Base-by-base conservation (phyloP, 1,140 invertebrate genomes). In the Ooceraea biroi region DNA sequence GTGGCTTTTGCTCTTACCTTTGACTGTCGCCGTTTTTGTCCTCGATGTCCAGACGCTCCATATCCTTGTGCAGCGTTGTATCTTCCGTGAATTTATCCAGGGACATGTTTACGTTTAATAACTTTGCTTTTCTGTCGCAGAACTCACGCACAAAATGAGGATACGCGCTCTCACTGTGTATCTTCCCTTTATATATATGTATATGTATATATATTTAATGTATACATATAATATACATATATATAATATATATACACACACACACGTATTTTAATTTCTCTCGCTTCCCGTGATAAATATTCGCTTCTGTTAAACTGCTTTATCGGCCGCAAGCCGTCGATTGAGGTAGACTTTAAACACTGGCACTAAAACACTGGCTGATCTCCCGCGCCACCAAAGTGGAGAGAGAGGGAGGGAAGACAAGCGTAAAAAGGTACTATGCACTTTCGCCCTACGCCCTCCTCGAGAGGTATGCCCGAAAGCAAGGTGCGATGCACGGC, bases 31-130 rank as follows among this genome's bases (percentile, higher is more conserved):
- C 92, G 73, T 94, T 94, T 83, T 94, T 94, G 44, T 94, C 94
- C 46, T 94, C 94, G 66, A 94, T 92, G 72, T 94, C 93, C 86
- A 94, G 84, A 57, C 92, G 91, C 52, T 94, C 93, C 91, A 94
- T 93, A 73, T 94, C 94, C 88, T 94, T 94, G 63, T 92, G 92
- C 36, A 94, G 87, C 66, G 66, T 52, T 36, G 89, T 84, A 71
- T 84, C 80, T 83, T 93, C 92, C 60, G 74, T 82, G 80, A 92
- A 94, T 85, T 94, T 94, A 90, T 94, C 94, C 93, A 94, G 85
- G 25, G 93, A 93, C 92, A 94, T 93, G 74, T 71, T 91, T 69
- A 2, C 3, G 48, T 71, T 36, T 63, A 57, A 83, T 41, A 68
- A 69, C 55, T 84, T 57, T 12, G 19, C 46, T 61, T 12, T 0